phyloP scores from a whole-genome alignment of 1,140 invertebrate species.

The Acyrthosiphon pisum region DNA sequence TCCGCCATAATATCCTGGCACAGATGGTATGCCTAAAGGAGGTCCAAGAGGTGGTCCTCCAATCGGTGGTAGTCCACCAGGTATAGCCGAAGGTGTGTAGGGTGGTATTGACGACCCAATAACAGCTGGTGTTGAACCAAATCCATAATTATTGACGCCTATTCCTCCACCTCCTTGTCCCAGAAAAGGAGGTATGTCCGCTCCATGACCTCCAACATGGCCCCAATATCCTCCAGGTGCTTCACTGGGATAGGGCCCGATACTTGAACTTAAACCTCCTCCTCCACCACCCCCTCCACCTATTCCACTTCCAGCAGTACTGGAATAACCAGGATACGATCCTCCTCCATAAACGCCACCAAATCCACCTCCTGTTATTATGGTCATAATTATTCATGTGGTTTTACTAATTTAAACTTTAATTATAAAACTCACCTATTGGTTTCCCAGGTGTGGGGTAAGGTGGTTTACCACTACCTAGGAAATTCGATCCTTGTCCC shows the following conservation, averaged over 20 bases:
- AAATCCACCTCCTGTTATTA: slow-evolving; percentile 55
- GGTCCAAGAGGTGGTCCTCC: slow-evolving; percentile 39
- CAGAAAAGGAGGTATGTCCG: slow-evolving; percentile 35
- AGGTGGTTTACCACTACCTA: slow-evolving; percentile 65
- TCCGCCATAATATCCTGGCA: slow-evolving; percentile 30
- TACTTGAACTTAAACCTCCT: slow-evolving; percentile 58
- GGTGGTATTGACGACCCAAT: slow-evolving; percentile 48
- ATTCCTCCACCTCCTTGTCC: slow-evolving; percentile 33
- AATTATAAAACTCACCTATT: slow-evolving; percentile 51
- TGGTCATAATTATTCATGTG: background rate
- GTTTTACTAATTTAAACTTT: background rate
- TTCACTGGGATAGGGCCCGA: slow-evolving; percentile 62
- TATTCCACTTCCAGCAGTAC: slow-evolving; percentile 61
- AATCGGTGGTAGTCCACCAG: slow-evolving; percentile 52
- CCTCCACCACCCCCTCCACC: slow-evolving; percentile 49
- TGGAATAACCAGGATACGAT: slow-evolving; percentile 59
- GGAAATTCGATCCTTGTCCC: slow-evolving; percentile 66
- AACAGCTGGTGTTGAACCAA: slow-evolving; percentile 42
- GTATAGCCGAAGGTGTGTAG: slow-evolving; percentile 49
- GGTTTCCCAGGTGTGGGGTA: slow-evolving; percentile 61
- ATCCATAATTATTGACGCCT: slow-evolving; percentile 4
- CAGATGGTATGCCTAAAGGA: slow-evolving; percentile 31
- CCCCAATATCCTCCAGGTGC: slow-evolving; percentile 62
- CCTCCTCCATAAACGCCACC: slow-evolving; percentile 58
- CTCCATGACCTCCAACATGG: slow-evolving; percentile 61